Base-by-base conservation (phyloP, 2,113 vertebrate species). In the Theropithecus gelada region DNA sequence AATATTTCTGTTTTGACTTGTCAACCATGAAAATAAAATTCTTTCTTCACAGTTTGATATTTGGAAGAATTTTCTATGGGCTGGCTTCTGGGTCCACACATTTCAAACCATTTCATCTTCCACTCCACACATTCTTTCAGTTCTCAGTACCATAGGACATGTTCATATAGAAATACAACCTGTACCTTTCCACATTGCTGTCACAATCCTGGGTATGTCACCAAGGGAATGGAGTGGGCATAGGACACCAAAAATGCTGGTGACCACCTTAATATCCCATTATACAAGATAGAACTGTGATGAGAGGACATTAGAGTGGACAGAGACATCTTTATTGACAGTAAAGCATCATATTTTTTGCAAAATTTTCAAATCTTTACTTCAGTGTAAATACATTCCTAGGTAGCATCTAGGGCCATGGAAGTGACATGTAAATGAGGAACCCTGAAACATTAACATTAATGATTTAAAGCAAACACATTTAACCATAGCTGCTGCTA, bases 201-300 rank as follows among this genome's bases (percentile, higher is more conserved):
- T 64, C 79, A 17, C 1, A 32, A 35, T 57, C 35, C 55, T 59
- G 11, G 9, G 23, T 68, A 68, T 64, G 27, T 84, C 75, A 48
- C 22, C 7, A 72, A 72, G 38, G 17, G 27, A 30, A n/a, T 11
- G 0, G 2, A 27, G 0, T 9, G 11, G 17, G 25, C 6, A 20
- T 0, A 20, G n/a, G 32, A 30, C 45, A 66, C 38, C 25, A 57
- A 10, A 76, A 73, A 35, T 72, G 2, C 78, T 10, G 1, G 10
- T 16, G 11, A 18, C 9, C 18, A 45, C 25, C 3, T 91, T 90
- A 18, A 68, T 68, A 40, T 5, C 18, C 55, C 25, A 4, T 91
- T 87, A 7, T 40, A n/a, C 8, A 72, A 20, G 43, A 73, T 2
- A 59, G 25, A 50, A 50, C 57, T 57, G 43, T 22, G 2, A 59